Evolutionary conservation across 1,140 invertebrate genomes (phyloP).

Genomic region (Mercenaria mercenaria): DNA sequence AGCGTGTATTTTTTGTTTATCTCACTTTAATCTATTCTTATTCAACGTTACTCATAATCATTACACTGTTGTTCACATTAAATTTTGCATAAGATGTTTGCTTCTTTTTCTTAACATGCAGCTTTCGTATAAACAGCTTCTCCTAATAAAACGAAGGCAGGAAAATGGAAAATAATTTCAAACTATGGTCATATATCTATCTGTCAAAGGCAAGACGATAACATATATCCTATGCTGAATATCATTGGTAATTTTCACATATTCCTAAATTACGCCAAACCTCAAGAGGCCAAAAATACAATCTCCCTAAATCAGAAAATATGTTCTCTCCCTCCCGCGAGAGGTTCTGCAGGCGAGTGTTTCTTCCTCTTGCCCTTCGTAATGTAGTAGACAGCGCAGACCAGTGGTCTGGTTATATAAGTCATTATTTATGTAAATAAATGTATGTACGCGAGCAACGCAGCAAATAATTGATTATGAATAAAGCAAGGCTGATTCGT

Average conservation of each 20-base stretch:
- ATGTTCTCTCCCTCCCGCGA: not conserved
- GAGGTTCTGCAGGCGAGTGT: not conserved
- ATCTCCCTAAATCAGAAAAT: constrained; percentile 10
- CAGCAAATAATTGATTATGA: too few relatives aligned
- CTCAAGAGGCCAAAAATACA: not conserved
- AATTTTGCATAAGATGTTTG: too few relatives aligned
- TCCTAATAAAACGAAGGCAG: too few relatives aligned
- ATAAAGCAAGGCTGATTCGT: not conserved
- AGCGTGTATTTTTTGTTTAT: too few relatives aligned
- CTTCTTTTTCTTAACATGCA: too few relatives aligned
- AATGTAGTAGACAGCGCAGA: not conserved
- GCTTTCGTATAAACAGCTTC: too few relatives aligned
- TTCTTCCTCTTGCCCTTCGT: not conserved
- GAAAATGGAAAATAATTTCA: not conserved
- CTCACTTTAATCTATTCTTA: too few relatives aligned
- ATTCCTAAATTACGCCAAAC: not conserved
- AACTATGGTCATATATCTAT: not conserved
- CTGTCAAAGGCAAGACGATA: not conserved
- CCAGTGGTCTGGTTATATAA: too few relatives aligned
- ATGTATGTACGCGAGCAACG: too few relatives aligned
- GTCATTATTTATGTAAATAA: too few relatives aligned
- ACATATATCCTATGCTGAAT: not conserved
- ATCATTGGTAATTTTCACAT: constrained; percentile 9
- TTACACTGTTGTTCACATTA: too few relatives aligned
- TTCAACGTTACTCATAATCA: too few relatives aligned